phyloP scores from a whole-genome alignment of 2,797 vertebrate species.

The Meriones psammophilus region DNA sequence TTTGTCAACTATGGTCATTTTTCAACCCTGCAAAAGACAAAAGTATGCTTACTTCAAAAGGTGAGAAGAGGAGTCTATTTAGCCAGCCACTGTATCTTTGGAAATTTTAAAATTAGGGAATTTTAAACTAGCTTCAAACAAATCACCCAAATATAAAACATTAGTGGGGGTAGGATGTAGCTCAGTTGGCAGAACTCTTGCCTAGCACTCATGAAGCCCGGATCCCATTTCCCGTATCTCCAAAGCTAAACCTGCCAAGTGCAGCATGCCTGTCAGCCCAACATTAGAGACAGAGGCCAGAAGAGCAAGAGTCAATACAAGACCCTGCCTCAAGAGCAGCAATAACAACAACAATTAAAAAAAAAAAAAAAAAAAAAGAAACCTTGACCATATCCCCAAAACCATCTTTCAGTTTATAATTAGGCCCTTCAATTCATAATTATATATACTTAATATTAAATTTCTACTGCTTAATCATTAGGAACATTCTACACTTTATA shows the following conservation, averaged over 20 bases:
- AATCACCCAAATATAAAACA: slow-evolving; percentile 56
- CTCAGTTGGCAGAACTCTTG: background rate
- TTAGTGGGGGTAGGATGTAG: background rate
- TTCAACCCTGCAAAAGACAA: slow-evolving; percentile 93
- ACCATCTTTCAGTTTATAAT: slow-evolving; percentile 35
- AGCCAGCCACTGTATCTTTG: background rate
- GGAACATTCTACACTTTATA: background rate
- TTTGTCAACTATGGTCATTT: slow-evolving; percentile 99
- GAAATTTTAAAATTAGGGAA: background rate
- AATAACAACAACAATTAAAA: background rate
- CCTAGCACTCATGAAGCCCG: no score
- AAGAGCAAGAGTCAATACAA: background rate
- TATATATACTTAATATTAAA: slow-evolving; percentile 18
- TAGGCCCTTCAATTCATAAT: background rate
- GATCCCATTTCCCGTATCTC: no score
- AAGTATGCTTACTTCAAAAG: slow-evolving; percentile 46
- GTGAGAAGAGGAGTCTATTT: background rate
- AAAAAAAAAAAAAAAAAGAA: no score
- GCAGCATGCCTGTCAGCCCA: background rate
- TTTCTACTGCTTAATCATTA: slow-evolving; percentile 19
- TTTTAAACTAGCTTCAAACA: slow-evolving; percentile 51
- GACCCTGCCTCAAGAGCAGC: background rate
- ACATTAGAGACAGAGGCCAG: background rate
- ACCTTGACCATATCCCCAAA: background rate
- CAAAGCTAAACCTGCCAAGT: background rate